phyloP scores from a whole-genome alignment of 1,140 invertebrate genomes.

The Notospermus geniculatus region DNA sequence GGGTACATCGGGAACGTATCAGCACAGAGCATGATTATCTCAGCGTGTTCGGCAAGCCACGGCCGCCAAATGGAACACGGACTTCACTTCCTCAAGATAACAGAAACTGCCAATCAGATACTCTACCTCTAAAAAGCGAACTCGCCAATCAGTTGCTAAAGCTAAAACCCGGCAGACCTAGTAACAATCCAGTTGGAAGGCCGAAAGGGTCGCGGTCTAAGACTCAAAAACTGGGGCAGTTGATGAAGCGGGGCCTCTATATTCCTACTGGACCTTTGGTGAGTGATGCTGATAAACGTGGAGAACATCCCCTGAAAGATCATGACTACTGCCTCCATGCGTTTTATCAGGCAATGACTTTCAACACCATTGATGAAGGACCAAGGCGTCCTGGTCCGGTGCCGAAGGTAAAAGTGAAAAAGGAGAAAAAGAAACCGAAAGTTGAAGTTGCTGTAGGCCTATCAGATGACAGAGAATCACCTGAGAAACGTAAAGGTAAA shows the following conservation, averaged over 20 bases:
- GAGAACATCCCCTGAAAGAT: slow-evolving; percentile 14
- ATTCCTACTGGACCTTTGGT: no score
- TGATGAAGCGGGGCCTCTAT: no score
- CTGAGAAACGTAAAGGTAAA: neutral
- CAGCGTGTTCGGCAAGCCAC: no score
- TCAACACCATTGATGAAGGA: neutral
- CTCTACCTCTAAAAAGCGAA: slow-evolving; percentile 2
- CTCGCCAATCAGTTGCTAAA: slow-evolving; percentile 5
- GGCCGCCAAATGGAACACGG: no score
- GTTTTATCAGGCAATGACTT: slow-evolving; percentile 12
- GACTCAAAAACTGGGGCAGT: no score
- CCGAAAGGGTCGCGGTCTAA: neutral
- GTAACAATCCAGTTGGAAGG: neutral
- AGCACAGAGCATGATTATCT: no score
- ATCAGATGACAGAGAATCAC: neutral
- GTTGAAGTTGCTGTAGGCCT: neutral
- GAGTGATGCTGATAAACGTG: slow-evolving; percentile 4
- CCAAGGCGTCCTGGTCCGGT: no score
- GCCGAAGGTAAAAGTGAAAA: slow-evolving; percentile 5
- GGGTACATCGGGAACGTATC: no score
- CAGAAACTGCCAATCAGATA: no score
- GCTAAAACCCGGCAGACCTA: neutral
- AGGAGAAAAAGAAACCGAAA: slow-evolving; percentile 7
- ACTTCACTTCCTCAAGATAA: no score
- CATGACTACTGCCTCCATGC: slow-evolving; percentile 19